phyloP scores from a whole-genome alignment of 2,113 vertebrate species.

The Sebastes fasciatus region DNA sequence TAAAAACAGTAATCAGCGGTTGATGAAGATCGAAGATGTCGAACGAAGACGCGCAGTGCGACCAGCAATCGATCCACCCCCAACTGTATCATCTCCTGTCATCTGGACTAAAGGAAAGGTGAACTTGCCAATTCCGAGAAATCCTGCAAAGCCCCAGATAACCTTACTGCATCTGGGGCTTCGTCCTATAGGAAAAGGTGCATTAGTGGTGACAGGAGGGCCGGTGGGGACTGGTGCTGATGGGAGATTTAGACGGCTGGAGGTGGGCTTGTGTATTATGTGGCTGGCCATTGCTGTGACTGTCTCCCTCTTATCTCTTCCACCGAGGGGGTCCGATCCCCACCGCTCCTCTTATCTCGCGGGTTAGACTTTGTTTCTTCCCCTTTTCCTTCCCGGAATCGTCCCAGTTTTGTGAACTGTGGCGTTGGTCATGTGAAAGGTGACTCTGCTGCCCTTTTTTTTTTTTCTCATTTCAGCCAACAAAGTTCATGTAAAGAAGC shows the following conservation, averaged over 20 bases:
- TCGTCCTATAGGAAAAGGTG: conserved; percentile 79
- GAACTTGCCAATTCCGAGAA: conserved; percentile 88
- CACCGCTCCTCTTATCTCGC: conserved; percentile 72
- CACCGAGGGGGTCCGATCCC: conserved; percentile 70
- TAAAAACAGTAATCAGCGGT: conserved; percentile 19
- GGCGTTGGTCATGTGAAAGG: conserved; percentile 69
- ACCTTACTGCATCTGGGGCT: conserved; percentile 80
- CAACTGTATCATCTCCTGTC: conserved; percentile 81
- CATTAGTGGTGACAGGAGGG: conserved; percentile 87
- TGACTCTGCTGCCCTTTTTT: conserved; percentile 59
- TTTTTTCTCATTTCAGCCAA: conserved; percentile 6
- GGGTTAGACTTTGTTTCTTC: conserved; percentile 31
- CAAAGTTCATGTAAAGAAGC: conserved; percentile 50
- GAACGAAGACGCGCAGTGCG: conserved; percentile 30
- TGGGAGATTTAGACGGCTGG: conserved; percentile 77
- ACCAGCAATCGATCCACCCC: conserved; percentile 75
- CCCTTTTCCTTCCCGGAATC: conserved; percentile 80
- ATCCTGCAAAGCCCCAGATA: conserved; percentile 81
- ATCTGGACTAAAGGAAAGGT: conserved; percentile 84
- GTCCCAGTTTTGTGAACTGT: conserved; percentile 53
- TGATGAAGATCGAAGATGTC: conserved; percentile 53
- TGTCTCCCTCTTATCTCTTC: conserved; percentile 83
- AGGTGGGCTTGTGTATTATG: conserved; percentile 83
- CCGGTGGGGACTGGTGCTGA: conserved; percentile 73
- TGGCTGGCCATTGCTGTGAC: conserved; percentile 82